These are phyloP conservation scores for Eupristina koningsbergeri DNA, from an alignment of 1,140 invertebrate genomes.

Conservation along the genomic window DNA sequence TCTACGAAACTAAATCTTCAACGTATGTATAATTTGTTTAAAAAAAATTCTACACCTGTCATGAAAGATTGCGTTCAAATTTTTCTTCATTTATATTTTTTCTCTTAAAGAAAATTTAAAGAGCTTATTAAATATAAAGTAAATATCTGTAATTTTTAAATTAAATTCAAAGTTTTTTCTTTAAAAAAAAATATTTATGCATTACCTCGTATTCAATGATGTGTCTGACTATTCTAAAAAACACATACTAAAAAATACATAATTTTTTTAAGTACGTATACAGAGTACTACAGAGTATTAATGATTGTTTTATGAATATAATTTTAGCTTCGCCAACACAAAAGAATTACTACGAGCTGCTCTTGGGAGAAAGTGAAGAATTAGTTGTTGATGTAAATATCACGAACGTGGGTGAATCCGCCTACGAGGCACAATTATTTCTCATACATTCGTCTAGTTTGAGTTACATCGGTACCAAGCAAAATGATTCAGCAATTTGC, in stretches of 20 bases:
- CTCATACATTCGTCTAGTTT: constrained; percentile 85
- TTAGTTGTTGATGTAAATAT: constrained; percentile 84
- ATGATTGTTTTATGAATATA: constrained; percentile 4
- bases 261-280: too few species aligned
- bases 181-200: too few species aligned
- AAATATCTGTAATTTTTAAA: too few species aligned
- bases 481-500: constrained; percentile 76
- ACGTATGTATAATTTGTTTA: constrained; percentile 58
- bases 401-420: constrained; percentile 87
- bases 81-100: neutral
- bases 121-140: too few species aligned
- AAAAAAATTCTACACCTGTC: neutral
- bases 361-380: constrained; percentile 84
- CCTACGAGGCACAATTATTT: constrained; percentile 91
- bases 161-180: too few species aligned
- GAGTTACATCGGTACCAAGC: constrained; percentile 83
- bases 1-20: constrained; percentile 78
- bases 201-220: neutral
- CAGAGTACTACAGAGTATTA: too few species aligned
- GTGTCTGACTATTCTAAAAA: too few species aligned
- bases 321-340: constrained; percentile 61
- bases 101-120: too few species aligned
- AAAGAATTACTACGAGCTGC: constrained; percentile 69
- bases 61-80: neutral
- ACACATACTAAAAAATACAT: too few species aligned